Percentiles rank a stretch among this genome's conserved stretches.
Evolutionary conservation across 2,888 invertebrate genomes (phyloP).

Genomic region (Polia nebulosa): DNA sequence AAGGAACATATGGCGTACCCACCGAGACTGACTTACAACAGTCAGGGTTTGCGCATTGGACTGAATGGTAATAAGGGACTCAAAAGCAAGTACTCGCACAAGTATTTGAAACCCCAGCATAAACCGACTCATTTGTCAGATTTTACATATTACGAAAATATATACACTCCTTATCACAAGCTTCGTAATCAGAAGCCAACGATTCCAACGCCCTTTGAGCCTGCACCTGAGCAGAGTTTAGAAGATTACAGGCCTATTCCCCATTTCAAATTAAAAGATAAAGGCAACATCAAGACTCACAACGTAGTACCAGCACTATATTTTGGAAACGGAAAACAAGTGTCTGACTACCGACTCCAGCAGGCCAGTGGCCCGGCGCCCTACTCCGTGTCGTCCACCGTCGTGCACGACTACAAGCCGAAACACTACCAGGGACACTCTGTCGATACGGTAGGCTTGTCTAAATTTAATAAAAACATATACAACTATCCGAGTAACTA

Average conservation of each 20-base stretch:
- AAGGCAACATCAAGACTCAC: constrained; percentile 73
- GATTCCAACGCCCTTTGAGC: constrained; percentile 67
- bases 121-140: constrained; percentile 76
- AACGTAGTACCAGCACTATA: constrained; percentile 71
- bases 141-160: constrained; percentile 86
- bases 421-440: constrained; percentile 72
- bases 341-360: constrained; percentile 75
- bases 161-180: constrained; percentile 77
- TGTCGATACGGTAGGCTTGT: constrained; percentile 67
- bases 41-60: constrained; percentile 81
- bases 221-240: constrained; percentile 68
- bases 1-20: constrained; percentile 79
- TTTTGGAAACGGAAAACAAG: constrained; percentile 74
- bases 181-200: constrained; percentile 76
- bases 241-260: constrained; percentile 80
- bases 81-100: constrained; percentile 77
- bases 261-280: constrained; percentile 79
- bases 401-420: constrained; percentile 84
- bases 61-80: constrained; percentile 68
- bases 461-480: constrained; percentile 79
- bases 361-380: constrained; percentile 78
- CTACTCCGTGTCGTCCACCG: constrained; percentile 82
- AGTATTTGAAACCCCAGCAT: constrained; percentile 73
- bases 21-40: constrained; percentile 83
- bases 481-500: constrained; percentile 79